phyloP scores from a whole-genome alignment of 2,888 invertebrate genomes.

The Caenorhabditis sp. region DNA sequence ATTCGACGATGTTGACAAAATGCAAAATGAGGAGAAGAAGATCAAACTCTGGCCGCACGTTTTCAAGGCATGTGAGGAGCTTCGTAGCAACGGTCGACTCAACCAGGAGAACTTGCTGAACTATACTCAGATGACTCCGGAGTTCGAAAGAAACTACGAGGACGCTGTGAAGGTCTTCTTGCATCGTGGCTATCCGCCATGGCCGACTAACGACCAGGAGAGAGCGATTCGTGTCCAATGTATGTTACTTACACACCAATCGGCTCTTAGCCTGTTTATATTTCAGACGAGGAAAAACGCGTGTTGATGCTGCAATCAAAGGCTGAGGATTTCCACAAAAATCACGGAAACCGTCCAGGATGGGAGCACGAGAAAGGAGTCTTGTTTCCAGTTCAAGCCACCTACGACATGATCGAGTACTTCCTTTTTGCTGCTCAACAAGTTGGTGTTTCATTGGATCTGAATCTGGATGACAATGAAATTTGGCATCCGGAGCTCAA shows the following conservation, averaged over 20 bases:
- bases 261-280: too few relatives aligned
- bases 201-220: too few relatives aligned
- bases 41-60: conserved; percentile 6
- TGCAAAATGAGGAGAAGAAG: not conserved
- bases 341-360: conserved; percentile 12
- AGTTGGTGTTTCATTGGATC: too few relatives aligned
- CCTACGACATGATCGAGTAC: conserved; percentile 34
- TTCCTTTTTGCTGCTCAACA: not conserved
- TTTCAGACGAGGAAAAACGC: conserved; percentile 13
- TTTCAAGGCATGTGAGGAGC: not conserved
- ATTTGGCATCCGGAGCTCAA: conserved; percentile 16
- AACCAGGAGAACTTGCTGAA: not conserved
- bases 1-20: too few relatives aligned
- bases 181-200: too few relatives aligned
- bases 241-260: too few relatives aligned
- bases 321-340: not conserved
- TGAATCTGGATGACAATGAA: not conserved
- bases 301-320: not conserved
- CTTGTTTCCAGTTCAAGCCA: conserved; percentile 19
- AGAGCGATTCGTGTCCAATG: too few relatives aligned
- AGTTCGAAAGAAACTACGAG: not conserved
- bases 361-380: conserved; percentile 14
- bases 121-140: not conserved
- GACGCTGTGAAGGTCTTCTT: not conserved
- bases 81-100: not conserved